A percentile compares a stretch with the other conserved stretches of the same genome.
These are phyloP conservation scores for Chrysoperla carnea DNA, from an alignment of 1,140 invertebrate species.

Conservation along the genomic window DNA sequence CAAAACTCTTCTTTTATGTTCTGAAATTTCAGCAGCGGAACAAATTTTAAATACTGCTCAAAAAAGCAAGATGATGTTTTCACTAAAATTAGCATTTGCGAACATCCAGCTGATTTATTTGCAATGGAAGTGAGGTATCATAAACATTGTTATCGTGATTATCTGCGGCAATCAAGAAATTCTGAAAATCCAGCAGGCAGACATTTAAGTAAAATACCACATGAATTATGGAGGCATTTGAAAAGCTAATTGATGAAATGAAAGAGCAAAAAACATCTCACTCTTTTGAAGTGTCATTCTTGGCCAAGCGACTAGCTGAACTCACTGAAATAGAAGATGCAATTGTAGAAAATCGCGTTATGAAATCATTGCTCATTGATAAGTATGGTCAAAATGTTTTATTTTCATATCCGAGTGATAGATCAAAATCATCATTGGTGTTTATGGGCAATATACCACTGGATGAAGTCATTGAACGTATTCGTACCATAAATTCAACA, in stretches of 20 bases:
- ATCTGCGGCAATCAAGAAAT: too few relatives aligned
- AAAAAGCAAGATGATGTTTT: too few relatives aligned
- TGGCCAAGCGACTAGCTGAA: conserved; percentile 6
- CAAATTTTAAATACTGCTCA: too few relatives aligned
- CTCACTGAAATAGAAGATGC: conserved; percentile 5
- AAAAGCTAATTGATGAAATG: conserved; percentile 7
- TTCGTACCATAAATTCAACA: conserved; percentile 3
- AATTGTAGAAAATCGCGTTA: conserved; percentile 2
- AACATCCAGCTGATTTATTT: conserved; percentile 6
- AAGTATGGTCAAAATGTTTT: conserved; percentile 7
- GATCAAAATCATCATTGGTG: conserved; percentile 5
- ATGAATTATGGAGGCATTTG: conserved; percentile 3
- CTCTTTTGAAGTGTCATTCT: conserved; percentile 5
- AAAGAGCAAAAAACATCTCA: conserved; percentile 5
- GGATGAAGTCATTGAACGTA: conserved; percentile 4
- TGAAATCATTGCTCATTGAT: conserved; percentile 5
- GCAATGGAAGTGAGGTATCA: conserved; percentile 5
- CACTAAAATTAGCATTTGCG: conserved; percentile 3
- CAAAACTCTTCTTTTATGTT: too few relatives aligned
- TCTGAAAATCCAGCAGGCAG: too few relatives aligned
- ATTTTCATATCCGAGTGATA: conserved; percentile 5
- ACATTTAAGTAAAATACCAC: too few relatives aligned
- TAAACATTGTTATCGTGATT: conserved; percentile 7
- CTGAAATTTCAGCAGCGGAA: too few relatives aligned
- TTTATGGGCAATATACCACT: conserved; percentile 5